These are phyloP conservation scores for Druon quercuslanigerum DNA, from an alignment of 1,140 invertebrate genomes.

Conservation along the genomic window DNA sequence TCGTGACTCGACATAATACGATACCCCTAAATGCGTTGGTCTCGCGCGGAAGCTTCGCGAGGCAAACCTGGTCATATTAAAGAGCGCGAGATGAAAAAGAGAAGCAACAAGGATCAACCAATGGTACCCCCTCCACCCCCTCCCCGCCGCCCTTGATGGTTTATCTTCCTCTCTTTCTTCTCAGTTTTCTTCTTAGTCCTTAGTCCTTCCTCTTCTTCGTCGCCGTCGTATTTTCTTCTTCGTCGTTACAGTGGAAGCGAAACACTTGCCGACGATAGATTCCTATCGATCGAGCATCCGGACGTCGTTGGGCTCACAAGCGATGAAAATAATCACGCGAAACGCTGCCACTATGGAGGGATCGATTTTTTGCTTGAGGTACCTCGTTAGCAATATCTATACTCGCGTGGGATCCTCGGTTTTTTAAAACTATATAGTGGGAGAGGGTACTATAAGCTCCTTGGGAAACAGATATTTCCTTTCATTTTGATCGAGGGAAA, in stretches of 20 bases:
- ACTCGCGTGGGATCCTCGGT: too few species aligned
- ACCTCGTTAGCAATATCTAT: too few species aligned
- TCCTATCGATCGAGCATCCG: constrained; percentile 40
- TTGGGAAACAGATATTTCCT: too few species aligned
- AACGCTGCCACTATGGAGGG: constrained; percentile 4
- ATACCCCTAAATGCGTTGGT: constrained; percentile 64
- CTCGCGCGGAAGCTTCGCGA: constrained; percentile 46
- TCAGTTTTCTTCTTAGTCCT: constrained; percentile 6
- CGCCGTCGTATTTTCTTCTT: background rate
- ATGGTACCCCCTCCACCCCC: background rate
- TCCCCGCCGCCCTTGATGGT: too few species aligned
- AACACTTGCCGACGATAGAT: constrained; percentile 34
- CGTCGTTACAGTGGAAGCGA: background rate
- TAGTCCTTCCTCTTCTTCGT: constrained; percentile 2
- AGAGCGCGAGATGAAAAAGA: constrained; percentile 54
- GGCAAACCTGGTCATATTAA: constrained; percentile 42
- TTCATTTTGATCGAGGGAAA: too few species aligned
- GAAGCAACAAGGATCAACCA: constrained; percentile 50
- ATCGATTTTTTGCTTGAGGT: background rate
- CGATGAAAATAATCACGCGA: constrained; percentile 18
- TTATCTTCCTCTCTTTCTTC: constrained; percentile 36
- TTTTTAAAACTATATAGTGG: too few species aligned
- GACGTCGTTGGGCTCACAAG: constrained; percentile 37
- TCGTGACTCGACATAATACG: constrained; percentile 76
- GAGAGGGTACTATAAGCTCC: too few species aligned